Evolutionary conservation across 1,140 invertebrate genomes (phyloP).

Genomic region (Sinella curviseta): DNA sequence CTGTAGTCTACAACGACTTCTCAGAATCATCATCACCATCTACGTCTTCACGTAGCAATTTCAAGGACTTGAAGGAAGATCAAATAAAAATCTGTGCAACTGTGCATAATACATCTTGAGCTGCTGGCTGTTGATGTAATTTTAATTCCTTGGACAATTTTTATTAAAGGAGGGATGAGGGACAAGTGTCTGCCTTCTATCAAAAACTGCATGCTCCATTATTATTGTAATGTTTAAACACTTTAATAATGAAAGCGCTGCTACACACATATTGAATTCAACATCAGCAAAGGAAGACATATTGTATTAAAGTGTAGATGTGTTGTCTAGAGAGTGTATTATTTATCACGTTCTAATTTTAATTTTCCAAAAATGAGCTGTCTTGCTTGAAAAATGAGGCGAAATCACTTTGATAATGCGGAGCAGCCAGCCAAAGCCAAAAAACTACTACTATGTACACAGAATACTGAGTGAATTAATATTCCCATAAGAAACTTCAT

Average conservation of each 20-base stretch:
- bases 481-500: background rate
- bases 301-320: too few relatives aligned
- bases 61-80: background rate
- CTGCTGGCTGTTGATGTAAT: background rate
- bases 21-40: too few relatives aligned
- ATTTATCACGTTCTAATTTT: constrained; percentile 20
- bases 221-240: too few relatives aligned
- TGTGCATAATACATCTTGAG: constrained; percentile 2
- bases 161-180: too few relatives aligned
- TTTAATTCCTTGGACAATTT: too few relatives aligned
- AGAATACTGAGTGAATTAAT: background rate
- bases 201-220: too few relatives aligned
- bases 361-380: constrained; percentile 26
- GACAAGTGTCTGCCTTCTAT: too few relatives aligned
- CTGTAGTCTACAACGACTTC: too few relatives aligned
- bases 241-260: too few relatives aligned
- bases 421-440: background rate
- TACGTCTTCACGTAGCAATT: background rate
- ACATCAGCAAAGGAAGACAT: too few relatives aligned
- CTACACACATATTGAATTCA: too few relatives aligned
- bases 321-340: too few relatives aligned
- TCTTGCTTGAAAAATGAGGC: constrained; percentile 3
- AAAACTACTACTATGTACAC: background rate
- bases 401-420: constrained; percentile 8
- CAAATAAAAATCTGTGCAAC: background rate